A percentile compares a stretch with the other conserved stretches of the same genome.
Evolutionary conservation across 1,140 invertebrate genomes (phyloP).

Genomic region (Panagrolaimus sp.): DNA sequence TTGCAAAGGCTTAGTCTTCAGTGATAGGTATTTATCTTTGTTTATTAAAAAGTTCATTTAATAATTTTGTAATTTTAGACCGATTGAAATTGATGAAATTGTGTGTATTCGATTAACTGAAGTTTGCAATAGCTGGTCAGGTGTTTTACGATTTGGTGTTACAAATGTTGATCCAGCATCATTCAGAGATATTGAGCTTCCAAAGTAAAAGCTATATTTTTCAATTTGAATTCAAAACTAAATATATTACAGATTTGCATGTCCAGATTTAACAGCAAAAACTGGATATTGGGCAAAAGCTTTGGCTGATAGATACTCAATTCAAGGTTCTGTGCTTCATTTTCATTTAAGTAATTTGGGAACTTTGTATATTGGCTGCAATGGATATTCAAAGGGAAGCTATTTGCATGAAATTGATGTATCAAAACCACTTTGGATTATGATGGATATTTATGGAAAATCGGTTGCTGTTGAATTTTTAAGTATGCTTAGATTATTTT

Average conservation of each 20-base stretch:
- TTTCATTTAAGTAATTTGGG: slow-evolving; percentile 86
- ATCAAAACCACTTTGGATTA: slow-evolving; percentile 76
- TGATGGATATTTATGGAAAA: slow-evolving; percentile 94
- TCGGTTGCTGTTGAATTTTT: slow-evolving; percentile 85
- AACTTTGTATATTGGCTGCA: slow-evolving; percentile 72
- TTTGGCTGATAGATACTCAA: slow-evolving; percentile 80
- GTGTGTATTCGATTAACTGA: slow-evolving; percentile 76
- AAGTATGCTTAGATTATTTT: slow-evolving; percentile 29
- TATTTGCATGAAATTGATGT: slow-evolving; percentile 86
- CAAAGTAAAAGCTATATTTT: slow-evolving; percentile 74
- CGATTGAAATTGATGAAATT: slow-evolving; percentile 71
- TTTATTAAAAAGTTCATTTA: neutral
- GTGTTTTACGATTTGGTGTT: slow-evolving; percentile 89
- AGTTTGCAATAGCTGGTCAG: slow-evolving; percentile 91
- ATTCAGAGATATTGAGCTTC: slow-evolving; percentile 68
- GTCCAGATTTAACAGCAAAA: slow-evolving; percentile 82
- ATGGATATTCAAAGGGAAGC: slow-evolving; percentile 87
- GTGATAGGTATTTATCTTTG: slow-evolving; percentile 61
- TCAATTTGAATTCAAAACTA: neutral
- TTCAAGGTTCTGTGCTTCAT: slow-evolving; percentile 76
- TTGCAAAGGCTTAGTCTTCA: slow-evolving; percentile 93
- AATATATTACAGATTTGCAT: slow-evolving; percentile 37
- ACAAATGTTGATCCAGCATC: slow-evolving; percentile 81
- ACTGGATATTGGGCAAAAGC: slow-evolving; percentile 96
- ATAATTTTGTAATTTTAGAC: slow-evolving; percentile 61